These are phyloP conservation scores for Aldrovandia affinis DNA, from an alignment of 2,797 vertebrate species.

Conservation along the genomic window DNA sequence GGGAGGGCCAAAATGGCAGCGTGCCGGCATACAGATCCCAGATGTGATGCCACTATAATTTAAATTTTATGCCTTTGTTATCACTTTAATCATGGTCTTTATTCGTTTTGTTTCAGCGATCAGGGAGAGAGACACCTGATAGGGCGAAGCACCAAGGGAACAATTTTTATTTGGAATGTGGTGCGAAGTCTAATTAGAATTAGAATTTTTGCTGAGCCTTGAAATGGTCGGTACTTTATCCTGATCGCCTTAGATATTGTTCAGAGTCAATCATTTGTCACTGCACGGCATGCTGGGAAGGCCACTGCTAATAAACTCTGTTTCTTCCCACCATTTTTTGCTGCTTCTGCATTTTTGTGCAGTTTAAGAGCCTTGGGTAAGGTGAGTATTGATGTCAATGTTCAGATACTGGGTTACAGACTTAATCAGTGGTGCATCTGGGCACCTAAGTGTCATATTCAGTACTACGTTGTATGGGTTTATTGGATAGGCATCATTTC, in stretches of 20 bases:
- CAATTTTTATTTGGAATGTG: constrained; percentile 99
- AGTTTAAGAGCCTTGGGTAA: constrained; percentile 68
- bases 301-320: constrained; percentile 83
- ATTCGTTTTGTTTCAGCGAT: constrained; percentile 99
- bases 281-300: constrained; percentile 87
- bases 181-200: constrained; percentile 99
- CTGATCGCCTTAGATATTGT: constrained; percentile 99
- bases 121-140: constrained; percentile 95
- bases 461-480: not conserved
- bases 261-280: constrained; percentile 99
- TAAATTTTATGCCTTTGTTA: constrained; percentile 99
- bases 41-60: constrained; percentile 99
- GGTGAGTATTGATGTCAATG: constrained; percentile 62
- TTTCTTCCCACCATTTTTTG: constrained; percentile 65
- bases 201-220: constrained; percentile 99
- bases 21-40: constrained; percentile 97
- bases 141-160: constrained; percentile 99
- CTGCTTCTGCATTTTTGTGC: constrained; percentile 75
- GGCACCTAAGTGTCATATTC: not conserved
- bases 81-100: constrained; percentile 99
- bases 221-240: constrained; percentile 99
- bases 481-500: not conserved
- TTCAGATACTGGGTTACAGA: constrained; percentile 52
- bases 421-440: not conserved
- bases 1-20: constrained; percentile 82